phyloP scores from a whole-genome alignment of 2,888 invertebrate species.

The Drosophila putrida region DNA sequence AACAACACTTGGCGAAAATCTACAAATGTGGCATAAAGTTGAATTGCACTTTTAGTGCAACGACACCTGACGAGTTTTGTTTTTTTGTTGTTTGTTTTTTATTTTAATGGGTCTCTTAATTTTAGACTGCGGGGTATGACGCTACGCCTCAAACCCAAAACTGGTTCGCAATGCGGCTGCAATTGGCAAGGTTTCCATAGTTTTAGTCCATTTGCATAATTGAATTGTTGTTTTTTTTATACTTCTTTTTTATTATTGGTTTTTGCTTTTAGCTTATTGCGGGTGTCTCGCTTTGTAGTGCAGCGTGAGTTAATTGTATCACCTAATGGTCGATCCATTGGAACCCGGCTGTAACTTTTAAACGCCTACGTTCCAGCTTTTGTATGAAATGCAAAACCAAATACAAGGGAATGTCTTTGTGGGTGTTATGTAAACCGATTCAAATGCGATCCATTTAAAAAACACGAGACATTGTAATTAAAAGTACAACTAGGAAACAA shows the following conservation, averaged over 20 bases:
- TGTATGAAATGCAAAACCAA: slow-evolving; percentile 1
- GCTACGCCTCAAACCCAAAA: slow-evolving; percentile 17
- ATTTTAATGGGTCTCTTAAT: background rate
- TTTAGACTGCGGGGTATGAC: background rate
- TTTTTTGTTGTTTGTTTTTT: background rate
- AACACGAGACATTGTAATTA: slow-evolving; percentile 37
- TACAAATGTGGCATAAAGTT: background rate
- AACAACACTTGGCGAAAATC: background rate
- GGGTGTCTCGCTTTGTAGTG: slow-evolving; percentile 31
- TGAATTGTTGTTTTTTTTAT: slow-evolving; percentile 55
- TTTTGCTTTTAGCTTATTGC: slow-evolving; percentile 14
- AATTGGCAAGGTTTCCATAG: slow-evolving; percentile 34
- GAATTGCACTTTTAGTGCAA: slow-evolving; percentile 34
- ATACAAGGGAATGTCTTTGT: slow-evolving; percentile 19
- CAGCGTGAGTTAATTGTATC: slow-evolving; percentile 50
- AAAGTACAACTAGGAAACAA: slow-evolving; percentile 28
- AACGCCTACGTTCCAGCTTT: slow-evolving; percentile 33
- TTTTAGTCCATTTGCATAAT: slow-evolving; percentile 59
- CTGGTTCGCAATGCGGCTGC: slow-evolving; percentile 55
- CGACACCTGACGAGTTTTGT: slow-evolving; percentile 53
- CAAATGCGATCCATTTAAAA: slow-evolving; percentile 35
- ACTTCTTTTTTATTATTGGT: background rate
- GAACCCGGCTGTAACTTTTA: slow-evolving; percentile 29
- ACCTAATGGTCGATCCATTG: slow-evolving; percentile 43
- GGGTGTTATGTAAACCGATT: slow-evolving; percentile 46